These are phyloP conservation scores for Campodea augens DNA, from an alignment of 1,140 invertebrate species.

Conservation along the genomic window DNA sequence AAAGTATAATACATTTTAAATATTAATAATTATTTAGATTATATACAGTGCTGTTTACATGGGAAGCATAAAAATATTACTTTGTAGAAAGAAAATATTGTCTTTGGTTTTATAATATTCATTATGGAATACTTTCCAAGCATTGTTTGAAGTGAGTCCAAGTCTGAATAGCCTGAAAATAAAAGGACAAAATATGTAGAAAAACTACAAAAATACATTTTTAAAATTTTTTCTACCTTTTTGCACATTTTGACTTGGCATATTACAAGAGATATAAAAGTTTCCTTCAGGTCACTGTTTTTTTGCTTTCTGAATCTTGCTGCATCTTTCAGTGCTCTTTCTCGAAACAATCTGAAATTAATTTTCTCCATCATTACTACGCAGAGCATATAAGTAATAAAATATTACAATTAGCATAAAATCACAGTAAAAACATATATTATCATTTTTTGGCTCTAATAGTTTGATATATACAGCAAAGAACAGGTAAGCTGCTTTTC, in stretches of 20 bases:
- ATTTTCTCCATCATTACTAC: slow-evolving; percentile 2
- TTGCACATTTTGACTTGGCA: slow-evolving; percentile 59
- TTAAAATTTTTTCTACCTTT: slow-evolving; percentile 35
- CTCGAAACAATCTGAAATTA: slow-evolving; percentile 45
- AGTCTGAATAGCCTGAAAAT: slow-evolving; percentile 43
- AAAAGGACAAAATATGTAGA: slow-evolving; percentile 7
- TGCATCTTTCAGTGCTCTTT: slow-evolving; percentile 47
- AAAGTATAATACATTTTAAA: too few relatives aligned
- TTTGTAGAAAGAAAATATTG: too few relatives aligned
- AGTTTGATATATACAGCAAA: not conserved
- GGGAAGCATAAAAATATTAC: too few relatives aligned
- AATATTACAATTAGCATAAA: not conserved
- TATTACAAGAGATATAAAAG: slow-evolving; percentile 49
- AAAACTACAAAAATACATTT: not conserved
- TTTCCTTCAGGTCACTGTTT: slow-evolving; percentile 52
- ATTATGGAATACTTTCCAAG: slow-evolving; percentile 37
- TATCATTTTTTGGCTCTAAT: not conserved
- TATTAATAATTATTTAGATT: too few relatives aligned
- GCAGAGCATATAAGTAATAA: not conserved
- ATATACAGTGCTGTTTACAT: too few relatives aligned
- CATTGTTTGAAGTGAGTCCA: slow-evolving; percentile 55
- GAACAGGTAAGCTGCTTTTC: not conserved
- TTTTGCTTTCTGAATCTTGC: slow-evolving; percentile 61
- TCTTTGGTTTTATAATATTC: too few relatives aligned
- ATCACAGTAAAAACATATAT: not conserved